Percentiles rank a stretch among this genome's conserved stretches.
Conservation (phyloP, 2,888 invertebrate genomes). For the Arge pagana region DNA sequence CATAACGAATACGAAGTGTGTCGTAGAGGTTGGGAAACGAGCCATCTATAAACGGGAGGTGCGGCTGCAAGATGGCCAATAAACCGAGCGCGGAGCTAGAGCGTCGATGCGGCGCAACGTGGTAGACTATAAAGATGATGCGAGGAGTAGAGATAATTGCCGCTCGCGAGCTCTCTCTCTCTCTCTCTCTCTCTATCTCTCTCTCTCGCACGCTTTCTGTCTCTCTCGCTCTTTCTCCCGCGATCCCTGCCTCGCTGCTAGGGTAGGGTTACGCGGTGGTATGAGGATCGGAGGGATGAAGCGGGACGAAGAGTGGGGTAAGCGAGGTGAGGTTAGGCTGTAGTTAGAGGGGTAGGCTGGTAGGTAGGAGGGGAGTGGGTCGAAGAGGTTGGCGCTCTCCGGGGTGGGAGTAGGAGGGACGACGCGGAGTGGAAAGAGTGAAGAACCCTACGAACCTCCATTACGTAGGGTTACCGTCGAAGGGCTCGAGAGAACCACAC, state of each 20-base stretch:
- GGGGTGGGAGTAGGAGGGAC: too few species aligned
- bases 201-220: neutral
- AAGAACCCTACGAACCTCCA: too few species aligned
- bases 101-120: conserved; percentile 26
- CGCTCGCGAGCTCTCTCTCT: conserved; percentile 18
- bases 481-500: conserved; percentile 6
- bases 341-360: conserved; percentile 36
- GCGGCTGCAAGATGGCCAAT: conserved; percentile 17
- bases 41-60: too few species aligned
- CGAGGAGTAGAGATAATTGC: conserved; percentile 40
- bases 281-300: neutral
- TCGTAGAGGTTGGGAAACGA: too few species aligned
- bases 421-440: too few species aligned
- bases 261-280: conserved; percentile 1
- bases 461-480: conserved; percentile 10
- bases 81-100: conserved; percentile 1
- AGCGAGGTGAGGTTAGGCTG: conserved; percentile 9
- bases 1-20: too few species aligned
- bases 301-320: neutral
- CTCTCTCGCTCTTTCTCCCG: neutral
- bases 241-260: neutral
- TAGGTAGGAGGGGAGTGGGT: conserved; percentile 36
- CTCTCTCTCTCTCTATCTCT: neutral
- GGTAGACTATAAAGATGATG: conserved; percentile 40
- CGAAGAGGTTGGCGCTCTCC: too few species aligned